These are phyloP conservation scores for Rachycentron canadum DNA, from an alignment of 2,797 vertebrate species.

Conservation along the genomic window DNA sequence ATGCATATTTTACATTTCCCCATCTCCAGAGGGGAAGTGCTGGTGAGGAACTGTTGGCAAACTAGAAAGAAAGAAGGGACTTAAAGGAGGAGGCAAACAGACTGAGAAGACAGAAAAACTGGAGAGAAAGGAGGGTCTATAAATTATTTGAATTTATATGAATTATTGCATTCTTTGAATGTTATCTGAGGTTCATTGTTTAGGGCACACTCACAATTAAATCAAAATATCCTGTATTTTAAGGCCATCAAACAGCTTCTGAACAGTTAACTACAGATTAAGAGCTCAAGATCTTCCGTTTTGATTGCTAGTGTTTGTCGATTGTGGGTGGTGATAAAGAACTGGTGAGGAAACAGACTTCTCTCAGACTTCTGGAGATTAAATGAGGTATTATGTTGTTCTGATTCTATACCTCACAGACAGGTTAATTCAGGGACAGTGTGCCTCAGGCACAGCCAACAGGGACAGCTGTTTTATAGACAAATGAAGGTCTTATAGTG, in stretches of 20 bases:
- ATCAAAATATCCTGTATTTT: background rate
- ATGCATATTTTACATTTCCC: slow-evolving; percentile 43
- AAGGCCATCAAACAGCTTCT: background rate
- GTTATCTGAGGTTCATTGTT: background rate
- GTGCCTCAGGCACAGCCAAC: slow-evolving; percentile 29
- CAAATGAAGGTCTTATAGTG: slow-evolving; percentile 25
- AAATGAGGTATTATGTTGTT: slow-evolving; percentile 47
- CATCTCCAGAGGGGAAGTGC: slow-evolving; percentile 29
- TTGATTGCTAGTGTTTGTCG: slow-evolving; percentile 18
- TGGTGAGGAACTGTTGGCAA: slow-evolving; percentile 33
- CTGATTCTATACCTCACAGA: slow-evolving; percentile 41
- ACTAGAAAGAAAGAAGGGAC: slow-evolving; percentile 26
- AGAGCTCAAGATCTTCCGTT: slow-evolving; percentile 3
- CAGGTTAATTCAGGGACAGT: slow-evolving; percentile 23
- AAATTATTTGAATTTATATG: slow-evolving; percentile 17
- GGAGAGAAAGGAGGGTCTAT: slow-evolving; percentile 14
- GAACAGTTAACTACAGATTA: slow-evolving; percentile 18
- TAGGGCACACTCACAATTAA: background rate
- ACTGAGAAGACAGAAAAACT: slow-evolving; percentile 5
- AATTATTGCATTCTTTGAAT: slow-evolving; percentile 5
- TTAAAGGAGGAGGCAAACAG: slow-evolving; percentile 20
- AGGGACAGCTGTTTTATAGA: slow-evolving; percentile 25
- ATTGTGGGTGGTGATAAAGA: slow-evolving; percentile 21
- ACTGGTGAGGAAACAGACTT: slow-evolving; percentile 36
- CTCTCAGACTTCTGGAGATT: slow-evolving; percentile 5